These are phyloP conservation scores for Trissolcus japonicus DNA, from an alignment of 2,888 invertebrate species.

Conservation along the genomic window DNA sequence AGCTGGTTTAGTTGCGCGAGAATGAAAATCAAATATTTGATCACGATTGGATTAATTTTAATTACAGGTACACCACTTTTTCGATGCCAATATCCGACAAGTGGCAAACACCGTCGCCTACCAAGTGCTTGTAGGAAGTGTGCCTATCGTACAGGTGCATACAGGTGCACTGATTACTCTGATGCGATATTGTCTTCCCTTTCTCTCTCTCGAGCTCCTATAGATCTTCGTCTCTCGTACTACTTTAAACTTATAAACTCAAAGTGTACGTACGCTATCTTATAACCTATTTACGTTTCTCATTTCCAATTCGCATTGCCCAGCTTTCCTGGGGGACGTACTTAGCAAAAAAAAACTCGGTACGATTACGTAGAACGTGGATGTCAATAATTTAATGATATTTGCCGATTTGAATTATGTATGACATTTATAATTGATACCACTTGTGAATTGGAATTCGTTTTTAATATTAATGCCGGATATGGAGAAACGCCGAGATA, in stretches of 20 bases:
- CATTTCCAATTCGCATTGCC: conserved; percentile 25
- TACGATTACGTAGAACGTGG: conserved; percentile 31
- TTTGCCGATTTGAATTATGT: conserved; percentile 23
- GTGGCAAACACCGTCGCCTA: conserved; percentile 39
- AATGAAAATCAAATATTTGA: neutral
- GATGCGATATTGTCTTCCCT: conserved; percentile 30
- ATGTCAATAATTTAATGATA: conserved; percentile 44
- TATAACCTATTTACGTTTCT: conserved; percentile 51
- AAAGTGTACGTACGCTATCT: conserved; percentile 20
- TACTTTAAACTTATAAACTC: conserved; percentile 16
- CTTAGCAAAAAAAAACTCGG: conserved; percentile 7
- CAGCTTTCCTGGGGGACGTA: neutral
- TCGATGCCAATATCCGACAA: conserved; percentile 18
- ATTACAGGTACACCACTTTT: neutral
- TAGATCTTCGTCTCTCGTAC: conserved; percentile 23
- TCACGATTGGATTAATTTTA: neutral
- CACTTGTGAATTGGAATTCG: conserved; percentile 13
- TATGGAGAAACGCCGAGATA: conserved; percentile 6
- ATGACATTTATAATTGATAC: conserved; percentile 23
- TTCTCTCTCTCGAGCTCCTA: conserved; percentile 1
- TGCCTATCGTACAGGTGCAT: conserved; percentile 48
- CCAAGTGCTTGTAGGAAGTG: conserved; percentile 43
- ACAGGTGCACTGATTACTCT: conserved; percentile 54
- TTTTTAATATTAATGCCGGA: conserved; percentile 38
- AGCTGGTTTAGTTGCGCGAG: neutral